Base-by-base conservation (phyloP, 37 sponge, comb jelly and placozoan species). In the Chondrilla cf. caribensis region DNA sequence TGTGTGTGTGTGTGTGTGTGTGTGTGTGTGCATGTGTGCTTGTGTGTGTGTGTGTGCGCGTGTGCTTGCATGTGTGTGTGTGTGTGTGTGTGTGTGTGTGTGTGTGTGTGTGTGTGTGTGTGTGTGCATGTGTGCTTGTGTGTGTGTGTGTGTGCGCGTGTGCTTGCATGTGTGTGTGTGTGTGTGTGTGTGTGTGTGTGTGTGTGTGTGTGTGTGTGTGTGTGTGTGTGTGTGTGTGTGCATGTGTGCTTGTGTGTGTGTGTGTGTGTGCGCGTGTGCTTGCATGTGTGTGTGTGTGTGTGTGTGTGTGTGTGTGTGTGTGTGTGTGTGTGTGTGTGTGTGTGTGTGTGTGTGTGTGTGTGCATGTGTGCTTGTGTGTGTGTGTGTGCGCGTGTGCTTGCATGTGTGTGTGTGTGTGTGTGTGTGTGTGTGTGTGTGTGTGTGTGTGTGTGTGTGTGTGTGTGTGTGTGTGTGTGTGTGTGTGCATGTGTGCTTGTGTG, bases 391-490 rank as follows among this genome's bases (percentile, higher is more conserved):
- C 11, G 51, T 47, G 51, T 47, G 51, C 11, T 6, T 47, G 51
- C 51, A 47, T 47, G 51, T 47, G 51, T 47, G 54, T 2, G 79
- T 77, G 1, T 77, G 79, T 77, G 79, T 37, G 79, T 77, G 44
- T 77, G 79, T 77, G 79, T 77, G 79, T 77, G 79, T 40, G 29
- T 35, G 54, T 40, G 54, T 40, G 79, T 77, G 79, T 77, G 54
- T 21, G 79, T 77, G 79, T 35, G 79, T 77, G 25, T 77, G 54
- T 40, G 54, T 77, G 79, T 41, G 79, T 77, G 79, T 37, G 79
- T 77, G 44, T 77, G 79, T 77, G 79, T 77, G 54, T 77, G 79
- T 22, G 79, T 54, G 44, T 24, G 54, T 77, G 79, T 54, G 79
- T 54, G 57, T 77, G 79, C 2, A 5, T 77, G 51, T 47, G 51